phyloP scores from a whole-genome alignment of 2,113 vertebrate species.

The Anser cygnoides region DNA sequence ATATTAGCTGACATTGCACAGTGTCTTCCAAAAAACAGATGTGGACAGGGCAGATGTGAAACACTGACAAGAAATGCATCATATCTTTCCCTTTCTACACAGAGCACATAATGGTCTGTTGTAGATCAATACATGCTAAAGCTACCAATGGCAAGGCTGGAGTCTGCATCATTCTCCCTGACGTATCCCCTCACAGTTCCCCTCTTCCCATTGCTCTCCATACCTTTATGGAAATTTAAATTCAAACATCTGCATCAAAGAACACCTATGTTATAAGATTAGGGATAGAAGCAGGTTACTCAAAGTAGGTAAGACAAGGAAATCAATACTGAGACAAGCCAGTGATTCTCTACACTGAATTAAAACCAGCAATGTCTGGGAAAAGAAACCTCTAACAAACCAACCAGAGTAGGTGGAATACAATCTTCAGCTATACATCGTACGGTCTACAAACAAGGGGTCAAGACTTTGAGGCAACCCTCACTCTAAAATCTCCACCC shows the following conservation, averaged over 20 bases:
- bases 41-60: background rate
- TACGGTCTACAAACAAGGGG: background rate
- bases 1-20: background rate
- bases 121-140: background rate
- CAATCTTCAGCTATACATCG: background rate
- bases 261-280: background rate
- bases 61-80: background rate
- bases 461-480: background rate
- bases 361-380: background rate
- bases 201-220: background rate
- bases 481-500: background rate
- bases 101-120: background rate
- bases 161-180: rapidly evolving
- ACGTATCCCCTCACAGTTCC: background rate
- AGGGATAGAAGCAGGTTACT: background rate
- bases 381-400: background rate
- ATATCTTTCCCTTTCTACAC: background rate
- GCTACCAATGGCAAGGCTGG: background rate
- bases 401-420: background rate
- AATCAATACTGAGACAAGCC: background rate
- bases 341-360: background rate
- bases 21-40: background rate
- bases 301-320: background rate
- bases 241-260: background rate
- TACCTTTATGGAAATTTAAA: background rate